phyloP scores from a whole-genome alignment of 2,113 vertebrate genomes.

The Mirounga angustirostris region DNA sequence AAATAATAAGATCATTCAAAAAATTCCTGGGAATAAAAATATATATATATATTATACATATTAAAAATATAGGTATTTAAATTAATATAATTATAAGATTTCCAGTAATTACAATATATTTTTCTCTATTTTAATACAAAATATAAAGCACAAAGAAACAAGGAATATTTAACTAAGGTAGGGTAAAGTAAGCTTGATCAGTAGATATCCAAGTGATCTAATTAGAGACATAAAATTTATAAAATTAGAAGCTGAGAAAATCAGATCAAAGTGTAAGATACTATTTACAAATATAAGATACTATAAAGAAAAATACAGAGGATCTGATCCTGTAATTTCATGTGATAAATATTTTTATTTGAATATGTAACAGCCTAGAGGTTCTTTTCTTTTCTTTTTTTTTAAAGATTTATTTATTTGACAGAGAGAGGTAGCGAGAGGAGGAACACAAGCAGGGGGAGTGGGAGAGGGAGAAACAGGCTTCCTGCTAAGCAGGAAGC shows the following conservation, averaged over 20 bases:
- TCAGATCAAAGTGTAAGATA: not conserved
- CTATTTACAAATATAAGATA: not conserved
- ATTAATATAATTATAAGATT: not conserved
- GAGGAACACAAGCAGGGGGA: too few species aligned
- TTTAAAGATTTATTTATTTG: too few species aligned
- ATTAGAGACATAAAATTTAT: not conserved
- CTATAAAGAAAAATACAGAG: not conserved
- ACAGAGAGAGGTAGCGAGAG: too few species aligned
- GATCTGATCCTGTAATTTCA: not conserved
- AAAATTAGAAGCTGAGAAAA: not conserved
- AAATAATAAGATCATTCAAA: not conserved
- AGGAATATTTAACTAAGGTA: not conserved
- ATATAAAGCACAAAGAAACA: not conserved
- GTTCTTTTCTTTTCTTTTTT: too few species aligned
- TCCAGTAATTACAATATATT: not conserved
- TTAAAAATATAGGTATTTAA: not conserved
- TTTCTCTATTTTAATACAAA: not conserved
- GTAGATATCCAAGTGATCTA: not conserved
- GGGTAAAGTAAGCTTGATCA: not conserved
- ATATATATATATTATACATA: not conserved
- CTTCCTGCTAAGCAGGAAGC: too few species aligned
- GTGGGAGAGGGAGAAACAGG: too few species aligned
- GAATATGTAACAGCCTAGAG: not conserved
- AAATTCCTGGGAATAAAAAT: not conserved
- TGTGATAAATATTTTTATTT: not conserved